Evolutionary conservation across 2,797 vertebrate species (phyloP).

Genomic region (Mico argentatus): DNA sequence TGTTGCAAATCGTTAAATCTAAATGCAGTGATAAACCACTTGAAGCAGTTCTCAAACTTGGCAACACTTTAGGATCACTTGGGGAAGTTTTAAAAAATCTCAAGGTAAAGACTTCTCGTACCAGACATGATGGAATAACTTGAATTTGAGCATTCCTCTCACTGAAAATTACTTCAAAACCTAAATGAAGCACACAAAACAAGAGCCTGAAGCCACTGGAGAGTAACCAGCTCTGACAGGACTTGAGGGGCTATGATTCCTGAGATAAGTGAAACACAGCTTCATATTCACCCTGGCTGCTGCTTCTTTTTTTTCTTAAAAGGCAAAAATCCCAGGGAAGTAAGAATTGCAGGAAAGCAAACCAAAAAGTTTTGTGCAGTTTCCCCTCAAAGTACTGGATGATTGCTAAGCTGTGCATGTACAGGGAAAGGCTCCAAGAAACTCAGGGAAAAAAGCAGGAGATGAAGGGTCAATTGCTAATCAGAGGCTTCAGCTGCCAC

Average conservation of each 20-base stretch:
- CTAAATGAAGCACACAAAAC: background rate
- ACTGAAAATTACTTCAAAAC: slow-evolving; percentile 38
- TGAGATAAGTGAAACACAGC: background rate
- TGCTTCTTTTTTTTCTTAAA: background rate
- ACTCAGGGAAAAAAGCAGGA: background rate
- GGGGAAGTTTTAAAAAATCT: background rate
- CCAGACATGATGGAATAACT: background rate
- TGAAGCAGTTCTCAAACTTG: background rate
- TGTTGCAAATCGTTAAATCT: background rate
- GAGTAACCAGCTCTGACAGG: background rate
- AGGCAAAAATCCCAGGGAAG: background rate
- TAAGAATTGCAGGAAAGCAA: slow-evolving; percentile 1
- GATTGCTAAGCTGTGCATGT: background rate
- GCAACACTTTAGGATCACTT: background rate
- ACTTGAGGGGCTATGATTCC: background rate
- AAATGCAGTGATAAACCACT: background rate
- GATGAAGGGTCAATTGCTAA: background rate
- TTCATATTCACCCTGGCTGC: background rate
- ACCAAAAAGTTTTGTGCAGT: background rate
- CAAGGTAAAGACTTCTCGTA: background rate
- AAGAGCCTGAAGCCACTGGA: background rate
- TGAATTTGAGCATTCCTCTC: slow-evolving; percentile 15
- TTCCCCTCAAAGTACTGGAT: background rate
- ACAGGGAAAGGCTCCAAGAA: background rate
- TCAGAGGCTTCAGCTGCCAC: background rate